Base-by-base conservation (phyloP, 1,140 invertebrate genomes). In the Odontomachus brunneus region DNA sequence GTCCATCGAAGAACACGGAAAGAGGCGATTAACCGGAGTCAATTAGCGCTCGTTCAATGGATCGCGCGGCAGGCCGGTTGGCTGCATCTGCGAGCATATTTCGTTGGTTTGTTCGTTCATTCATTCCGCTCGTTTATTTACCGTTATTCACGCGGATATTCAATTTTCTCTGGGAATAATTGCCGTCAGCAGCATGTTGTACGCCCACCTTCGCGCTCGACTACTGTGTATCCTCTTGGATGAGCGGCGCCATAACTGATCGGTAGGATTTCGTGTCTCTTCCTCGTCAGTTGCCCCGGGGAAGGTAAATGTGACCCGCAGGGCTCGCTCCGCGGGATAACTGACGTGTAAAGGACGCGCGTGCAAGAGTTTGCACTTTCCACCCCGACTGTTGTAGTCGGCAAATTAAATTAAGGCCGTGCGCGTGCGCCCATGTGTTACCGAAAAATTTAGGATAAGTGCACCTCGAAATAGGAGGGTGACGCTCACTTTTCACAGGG, bases 101-200 rank as follows among this genome's bases (percentile, higher is more conserved):
- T 67, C 38, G 55, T 11, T 67, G 5, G 29, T 33, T 5, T 33
- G 29, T 53, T 67, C 38, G 55, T 11, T 62, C 38, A 24, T 63
- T 75, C 60, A 62, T 53, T 44, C 63, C 57, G 65, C 15, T 73
- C 55, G 24, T 9, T 55, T 71, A 80, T 86, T 84, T 44, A 53
- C 67, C 76, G 83, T 84, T 86, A 86, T 73, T 88, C 83, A 62
- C 44, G 17, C 67, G 76, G 85, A 88, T 82, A 78, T 88, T 88
- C 62, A 49, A 88, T 85, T 87, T 83, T 65, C 63, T 33, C 22
- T n/a, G n/a, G 19, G 33, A 26, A 60, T 84, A 86, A 86, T 84
- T 84, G 53, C 65, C 62, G 67, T 44, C 82, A 44, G 67, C 67
- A n/a, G n/a, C n/a, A n/a, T n/a, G n/a, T n/a, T n/a, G n/a, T n/a